Evolutionary conservation across 2,888 invertebrate genomes (phyloP), one percentile per base, ranked within the genome.

Genomic region (Tortrix viridana): DNA sequence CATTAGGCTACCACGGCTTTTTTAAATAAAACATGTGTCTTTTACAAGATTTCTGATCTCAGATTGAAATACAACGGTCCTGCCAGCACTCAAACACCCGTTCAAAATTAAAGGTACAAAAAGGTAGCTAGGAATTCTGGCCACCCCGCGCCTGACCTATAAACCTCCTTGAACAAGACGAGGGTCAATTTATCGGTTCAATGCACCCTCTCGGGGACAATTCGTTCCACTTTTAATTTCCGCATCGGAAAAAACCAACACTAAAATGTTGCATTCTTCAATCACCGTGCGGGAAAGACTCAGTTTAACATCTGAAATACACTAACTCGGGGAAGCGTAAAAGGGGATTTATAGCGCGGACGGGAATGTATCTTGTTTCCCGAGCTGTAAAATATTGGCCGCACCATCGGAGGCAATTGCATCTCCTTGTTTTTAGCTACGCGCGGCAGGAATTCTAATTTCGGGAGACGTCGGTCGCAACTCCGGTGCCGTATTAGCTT

Each of bases 201-300:
- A 60, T 61, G 66, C 63, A 53, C 56, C 62, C 67, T 69, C 67
- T 46, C 12, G 67, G 65, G 68, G 53, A 44, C 57, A 43, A 67
- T 67, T 62, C 63, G 65, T 63, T 63, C 65, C 65, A 65, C 57
- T 72, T 71, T 71, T 70, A 68, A 71, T 71, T 72, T 69, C 71
- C 69, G 65, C 67, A 57, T 49, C 48, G 41, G 37, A 49, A 62
- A 56, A 60, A 56, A 50, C 49, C 49, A 50, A 38, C 50, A 57
- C 55, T 61, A 50, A 55, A 55, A 57, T 52, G 57, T 37, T 57
- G 57, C 57, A 62, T 54, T 60, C 54, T 60, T 54, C 41, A 19
- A 41, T n/a, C 53, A 14, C 38, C 41, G 16, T 38, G 37, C 37
- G 53, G 53, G 14, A 2, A 38, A 32, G 18, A 26, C 22, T 41